Evolutionary conservation across 2,113 vertebrate genomes (phyloP), one percentile per base, ranked within the genome.

Genomic region (Pheucticus melanocephalus): DNA sequence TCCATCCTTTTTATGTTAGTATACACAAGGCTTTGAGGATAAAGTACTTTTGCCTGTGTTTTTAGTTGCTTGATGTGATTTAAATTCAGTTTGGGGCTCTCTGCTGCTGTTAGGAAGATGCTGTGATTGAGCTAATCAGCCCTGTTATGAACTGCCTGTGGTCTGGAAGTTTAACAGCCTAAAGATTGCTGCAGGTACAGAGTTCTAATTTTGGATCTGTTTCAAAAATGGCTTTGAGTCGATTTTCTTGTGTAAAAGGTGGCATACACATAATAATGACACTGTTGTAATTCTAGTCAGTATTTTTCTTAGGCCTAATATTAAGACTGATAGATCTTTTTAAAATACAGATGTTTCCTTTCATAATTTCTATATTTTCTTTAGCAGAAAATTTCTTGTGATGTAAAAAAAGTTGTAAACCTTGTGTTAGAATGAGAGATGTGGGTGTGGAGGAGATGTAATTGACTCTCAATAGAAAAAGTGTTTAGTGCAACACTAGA

Each of bases 91-190:
- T 47, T 81, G 66, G 50, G 88, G 71, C 50, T 61, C 50, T 57
- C 11, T 2, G 12, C 50, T 93, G 88, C 90, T 7, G 10, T 85
- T 54, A 75, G 44, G 37, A 77, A 60, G 86, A 59, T 28, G 54
- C 68, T 88, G 80, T 90, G 91, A 82, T 77, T 56, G 92, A 90
- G 76, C 59, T 92, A 50, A 90, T 92, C 85, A 90, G 76, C 54
- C 31, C 42, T 63, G 60, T 51, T 63, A 39, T 54, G 73, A 66
- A 39, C 81, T 70, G 68, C 14, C 53, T 71, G 63, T 73, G 66
- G 61, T 85, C 85, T 91, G 61, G 70, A 90, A 90, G 70, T 40
- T 69, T 64, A 79, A 79, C 57, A 87, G 61, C 54, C 75, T 86
- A n/a, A 45, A 39, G 59, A 71, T 83, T 88, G 68, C 63, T 90